These are phyloP conservation scores for Dromiciops gliroides DNA, from an alignment of 2,113 vertebrate genomes.

Conservation along the genomic window DNA sequence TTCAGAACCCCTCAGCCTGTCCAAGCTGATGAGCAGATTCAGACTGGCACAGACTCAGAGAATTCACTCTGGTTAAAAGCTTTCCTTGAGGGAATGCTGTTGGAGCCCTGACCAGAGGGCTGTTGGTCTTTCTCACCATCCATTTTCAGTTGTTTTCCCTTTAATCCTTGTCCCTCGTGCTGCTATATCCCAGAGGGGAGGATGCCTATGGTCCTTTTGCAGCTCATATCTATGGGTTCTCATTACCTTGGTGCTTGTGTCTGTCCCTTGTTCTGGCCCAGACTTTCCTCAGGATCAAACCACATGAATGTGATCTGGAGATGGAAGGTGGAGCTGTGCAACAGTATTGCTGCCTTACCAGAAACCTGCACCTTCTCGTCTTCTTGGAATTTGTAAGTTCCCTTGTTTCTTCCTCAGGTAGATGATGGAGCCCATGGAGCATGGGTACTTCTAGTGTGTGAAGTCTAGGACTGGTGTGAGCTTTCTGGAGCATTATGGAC, in stretches of 20 bases:
- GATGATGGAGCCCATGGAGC: background rate
- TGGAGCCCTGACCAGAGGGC: background rate
- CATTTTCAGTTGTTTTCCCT: background rate
- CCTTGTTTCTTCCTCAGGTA: background rate
- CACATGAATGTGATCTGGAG: slow-evolving; percentile 87
- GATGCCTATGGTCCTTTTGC: background rate
- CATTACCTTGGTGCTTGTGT: background rate
- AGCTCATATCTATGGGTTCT: background rate
- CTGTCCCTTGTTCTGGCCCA: slow-evolving; percentile 65
- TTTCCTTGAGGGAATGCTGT: background rate
- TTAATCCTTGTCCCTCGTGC: background rate
- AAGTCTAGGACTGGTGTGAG: background rate
- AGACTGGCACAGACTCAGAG: background rate
- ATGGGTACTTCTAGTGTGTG: background rate
- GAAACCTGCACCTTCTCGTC: slow-evolving; percentile 83
- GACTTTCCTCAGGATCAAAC: slow-evolving; percentile 86
- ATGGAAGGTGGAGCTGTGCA: slow-evolving; percentile 80
- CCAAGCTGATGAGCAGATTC: background rate
- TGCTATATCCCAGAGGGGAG: slow-evolving; percentile 4
- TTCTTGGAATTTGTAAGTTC: slow-evolving; percentile 92
- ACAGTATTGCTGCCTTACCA: slow-evolving; percentile 85
- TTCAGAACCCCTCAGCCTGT: background rate
- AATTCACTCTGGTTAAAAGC: background rate
- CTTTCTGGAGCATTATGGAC: slow-evolving; percentile 37
- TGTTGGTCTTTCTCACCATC: background rate